Base-by-base conservation (phyloP, 2,888 invertebrate species). In the Suillia variegata region DNA sequence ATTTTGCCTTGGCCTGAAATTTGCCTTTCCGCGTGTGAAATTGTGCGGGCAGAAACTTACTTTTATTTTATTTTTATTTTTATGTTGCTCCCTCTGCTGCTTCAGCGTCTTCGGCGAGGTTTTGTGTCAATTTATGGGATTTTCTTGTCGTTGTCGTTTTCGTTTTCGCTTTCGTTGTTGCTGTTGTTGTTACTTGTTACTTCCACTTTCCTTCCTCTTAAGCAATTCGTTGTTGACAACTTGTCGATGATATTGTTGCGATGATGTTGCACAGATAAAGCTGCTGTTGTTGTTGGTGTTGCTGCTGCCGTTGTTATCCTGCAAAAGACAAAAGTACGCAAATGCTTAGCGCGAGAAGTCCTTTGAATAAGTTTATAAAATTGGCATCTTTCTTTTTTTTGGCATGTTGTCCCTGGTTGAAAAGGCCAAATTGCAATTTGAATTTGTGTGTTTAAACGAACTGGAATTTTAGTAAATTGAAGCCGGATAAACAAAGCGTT, bases 181-280 rank as follows among this genome's bases (percentile, higher is more conserved):
- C 10, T 52, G n/a, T 47, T 53, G 42, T 53, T 48, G 42, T 47
- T 17, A 33, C 10, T 47, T 13, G 26, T 34, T n/a, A n/a, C 34
- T 45, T 17, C 4, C 26, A 12, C 5, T 53, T 17, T 38, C 38
- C 15, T 49, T 17, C 24, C 17, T 13, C 47, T 34, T 12, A 17
- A 13, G 42, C 22, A 50, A 59, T 48, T 59, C 54, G 54, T 59
- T 59, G 54, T 50, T 45, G 50, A 21, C 54, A 54, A 54, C 2
- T 50, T 22, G 50, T 50, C 50, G 50, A 12, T 24, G 50, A 10
- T 18, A 20, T 50, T 15, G 24, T 22, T 50, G 22, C n/a, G 15
- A 24, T n/a, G 26, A n/a, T 6, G 12, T 48, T 15, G 20, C 18
- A 20, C 1, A 10, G 22, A n/a, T 22, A 26, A 24, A 22, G 26